These are phyloP conservation scores for Stegodyphus mimosarum DNA, from an alignment of 1,140 invertebrate species.

Conservation along the genomic window DNA sequence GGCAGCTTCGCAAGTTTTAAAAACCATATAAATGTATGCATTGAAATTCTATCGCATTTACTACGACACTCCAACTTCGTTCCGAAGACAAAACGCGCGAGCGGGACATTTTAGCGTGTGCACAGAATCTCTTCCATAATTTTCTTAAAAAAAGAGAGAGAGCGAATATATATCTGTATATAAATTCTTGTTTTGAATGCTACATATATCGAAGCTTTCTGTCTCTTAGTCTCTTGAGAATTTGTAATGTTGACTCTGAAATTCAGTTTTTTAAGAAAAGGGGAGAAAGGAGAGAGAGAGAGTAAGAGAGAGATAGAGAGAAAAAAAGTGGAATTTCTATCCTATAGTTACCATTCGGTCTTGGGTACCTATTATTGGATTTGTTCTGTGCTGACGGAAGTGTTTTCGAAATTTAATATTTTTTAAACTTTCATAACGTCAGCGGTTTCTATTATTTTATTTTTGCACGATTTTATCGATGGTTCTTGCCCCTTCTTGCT, in stretches of 20 bases:
- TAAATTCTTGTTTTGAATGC: conserved; percentile 53
- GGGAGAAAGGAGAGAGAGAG: conserved; percentile 5
- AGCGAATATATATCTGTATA: conserved; percentile 48
- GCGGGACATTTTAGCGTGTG: conserved; percentile 22
- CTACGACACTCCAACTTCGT: conserved; percentile 19
- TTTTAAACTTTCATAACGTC: conserved; percentile 60
- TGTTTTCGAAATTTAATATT: conserved; percentile 61
- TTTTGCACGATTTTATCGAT: conserved; percentile 48
- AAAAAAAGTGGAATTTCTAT: conserved; percentile 52
- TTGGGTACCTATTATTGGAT: conserved; percentile 53
- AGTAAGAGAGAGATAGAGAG: not conserved
- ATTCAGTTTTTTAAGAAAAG: conserved; percentile 47
- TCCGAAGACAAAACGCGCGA: conserved; percentile 15
- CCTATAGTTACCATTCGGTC: conserved; percentile 51
- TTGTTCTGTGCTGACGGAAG: conserved; percentile 56
- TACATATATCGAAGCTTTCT: conserved; percentile 48
- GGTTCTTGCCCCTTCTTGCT: conserved; percentile 7
- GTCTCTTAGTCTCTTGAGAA: conserved; percentile 45
- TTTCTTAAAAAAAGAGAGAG: conserved; percentile 31
- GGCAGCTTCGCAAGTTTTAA: not conserved
- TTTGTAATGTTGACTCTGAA: conserved; percentile 57
- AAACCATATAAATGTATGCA: conserved; percentile 29
- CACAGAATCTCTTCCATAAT: conserved; percentile 40
- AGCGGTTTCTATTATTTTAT: conserved; percentile 51
- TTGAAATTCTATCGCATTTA: conserved; percentile 53